A percentile compares a stretch with the other conserved stretches of the same genome.
phyloP scores from a whole-genome alignment of 2,113 vertebrate genomes.

The Larimichthys polyactis region DNA sequence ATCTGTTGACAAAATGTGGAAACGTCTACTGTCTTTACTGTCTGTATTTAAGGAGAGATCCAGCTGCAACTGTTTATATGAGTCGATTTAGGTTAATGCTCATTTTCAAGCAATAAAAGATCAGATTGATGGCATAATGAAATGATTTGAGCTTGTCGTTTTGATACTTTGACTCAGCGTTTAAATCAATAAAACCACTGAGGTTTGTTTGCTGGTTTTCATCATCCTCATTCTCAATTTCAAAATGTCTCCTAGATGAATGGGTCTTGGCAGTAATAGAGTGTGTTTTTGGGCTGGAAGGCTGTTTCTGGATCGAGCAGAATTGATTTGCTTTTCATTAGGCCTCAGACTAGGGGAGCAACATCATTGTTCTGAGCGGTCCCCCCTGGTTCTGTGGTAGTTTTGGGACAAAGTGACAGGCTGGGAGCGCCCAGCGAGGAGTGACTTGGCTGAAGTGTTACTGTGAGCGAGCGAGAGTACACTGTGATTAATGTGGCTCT shows the following conservation, averaged over 20 bases:
- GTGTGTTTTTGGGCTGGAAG: slow-evolving; percentile 50
- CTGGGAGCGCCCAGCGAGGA: slow-evolving; percentile 57
- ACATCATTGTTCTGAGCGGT: slow-evolving; percentile 65
- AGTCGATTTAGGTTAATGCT: background rate
- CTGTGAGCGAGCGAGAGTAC: slow-evolving; percentile 58
- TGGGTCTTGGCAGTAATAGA: slow-evolving; percentile 52
- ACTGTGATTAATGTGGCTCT: slow-evolving; percentile 74
- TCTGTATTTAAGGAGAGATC: background rate
- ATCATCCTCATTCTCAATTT: slow-evolving; percentile 47
- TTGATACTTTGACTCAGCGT: slow-evolving; percentile 16
- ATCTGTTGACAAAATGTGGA: slow-evolving; percentile 17
- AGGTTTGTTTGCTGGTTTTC: slow-evolving; percentile 33
- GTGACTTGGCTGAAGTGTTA: slow-evolving; percentile 70
- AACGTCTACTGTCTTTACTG: background rate
- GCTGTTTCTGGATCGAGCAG: slow-evolving; percentile 48
- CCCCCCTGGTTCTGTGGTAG: slow-evolving; percentile 49
- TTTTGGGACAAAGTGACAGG: slow-evolving; percentile 39
- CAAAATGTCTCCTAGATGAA: slow-evolving; percentile 35
- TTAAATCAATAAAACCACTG: slow-evolving; percentile 42
- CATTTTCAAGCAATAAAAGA: slow-evolving; percentile 21
- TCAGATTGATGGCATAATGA: slow-evolving; percentile 18
- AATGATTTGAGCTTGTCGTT: slow-evolving; percentile 9
- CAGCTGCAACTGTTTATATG: slow-evolving; percentile 13
- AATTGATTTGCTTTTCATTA: slow-evolving; percentile 72
- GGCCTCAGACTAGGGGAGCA: slow-evolving; percentile 36